Base-by-base conservation (phyloP, 2,113 vertebrate species). In the Tamias sibiricus region DNA sequence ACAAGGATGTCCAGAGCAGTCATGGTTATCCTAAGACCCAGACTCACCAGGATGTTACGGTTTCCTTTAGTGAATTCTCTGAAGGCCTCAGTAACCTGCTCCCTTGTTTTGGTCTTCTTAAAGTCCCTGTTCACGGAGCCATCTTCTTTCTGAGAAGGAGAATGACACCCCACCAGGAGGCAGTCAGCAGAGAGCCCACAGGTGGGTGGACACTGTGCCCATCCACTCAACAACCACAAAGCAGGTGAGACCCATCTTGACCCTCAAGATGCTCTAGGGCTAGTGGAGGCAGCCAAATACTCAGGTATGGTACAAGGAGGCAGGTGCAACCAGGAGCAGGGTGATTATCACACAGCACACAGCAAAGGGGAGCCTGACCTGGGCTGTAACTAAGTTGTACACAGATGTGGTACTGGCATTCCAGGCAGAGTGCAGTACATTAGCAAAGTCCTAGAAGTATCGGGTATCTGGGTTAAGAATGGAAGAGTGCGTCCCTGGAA, bases 51-150 rank as follows among this genome's bases (percentile, higher is more conserved):
- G 96, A 99, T 92, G 0, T 99, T 99, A 54, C 88, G 98, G 97
- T 99, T 99, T 96, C 99, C 99, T 98, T 99, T 99, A 42, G 99
- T 99, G 97, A 99, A 99, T 90, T 99, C 99, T 0, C 98, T 95
- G 98, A 99, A 99, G 85, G 99, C 99, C 57, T 98, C 98, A 0
- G 94, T 99, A 44, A 99, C 99, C 98, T 99, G 99, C 35, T 99
- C 99, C 96, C 99, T 99, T 75, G 99, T 99, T 96, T 99, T 99
- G 13, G 99, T 99, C 98, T 99, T 99, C 98, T 99, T 99, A 98
- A 99, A 99, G 97, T 99, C 99, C 89, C 99, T 99, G 98, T 99
- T 99, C 96, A 99, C 99, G 0, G 99, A 99, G 95, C 99, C 99
- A 0, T 99, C 99, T 98, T 99, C 99, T 47, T 99, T 99, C 99